Base-by-base conservation (phyloP, 2,888 invertebrate species). In the Lochmaea crataegi region DNA sequence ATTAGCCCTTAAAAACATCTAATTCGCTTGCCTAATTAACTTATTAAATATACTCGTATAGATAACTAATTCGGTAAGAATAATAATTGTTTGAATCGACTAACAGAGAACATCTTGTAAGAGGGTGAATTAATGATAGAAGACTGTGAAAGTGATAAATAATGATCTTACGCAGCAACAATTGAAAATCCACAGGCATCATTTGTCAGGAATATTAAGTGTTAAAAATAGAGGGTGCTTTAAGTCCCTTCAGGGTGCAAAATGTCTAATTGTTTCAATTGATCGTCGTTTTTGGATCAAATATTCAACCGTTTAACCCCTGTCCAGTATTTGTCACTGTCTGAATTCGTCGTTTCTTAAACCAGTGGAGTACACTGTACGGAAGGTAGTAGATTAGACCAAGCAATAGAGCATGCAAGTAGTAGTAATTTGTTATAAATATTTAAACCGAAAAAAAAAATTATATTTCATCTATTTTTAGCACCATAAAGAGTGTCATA, bases 191-290 rank as follows among this genome's bases (percentile, higher is more conserved):
- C 75, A 66, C 75, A 74, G 72, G 75, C 74, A 78, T 84, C 84
- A 84, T 85, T 85, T 85, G 85, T 86, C 86, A 85, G 80, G 83
- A 84, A 83, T 84, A 89, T 88, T 86, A 88, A 87, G 86, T 88
- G 87, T 84, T 84, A 84, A 84, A 85, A 84, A 84, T 83, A 82
- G 82, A 83, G 79, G 82, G 69, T 75, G 71, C 77, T 74, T 77
- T 78, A 77, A 77, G 78, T 73, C 79, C 85, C 86, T 87, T 86
- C 87, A 83, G 77, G 79, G 78, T 84, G 76, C 72, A 75, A 85
- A 81, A 77, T 82, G 80, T 83, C 83, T 85, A 84, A 84, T 84
- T 84, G 84, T 84, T 83, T 84, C 83, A 84, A 72, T 83, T 83
- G 84, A 84, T 85, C 84, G 83, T 81, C 83, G 84, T 84, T 85